Percentiles rank a stretch among this genome's conserved stretches.
Conservation (phyloP, 2,888 invertebrate genomes). For the Mimumesa dahlbomi region DNA sequence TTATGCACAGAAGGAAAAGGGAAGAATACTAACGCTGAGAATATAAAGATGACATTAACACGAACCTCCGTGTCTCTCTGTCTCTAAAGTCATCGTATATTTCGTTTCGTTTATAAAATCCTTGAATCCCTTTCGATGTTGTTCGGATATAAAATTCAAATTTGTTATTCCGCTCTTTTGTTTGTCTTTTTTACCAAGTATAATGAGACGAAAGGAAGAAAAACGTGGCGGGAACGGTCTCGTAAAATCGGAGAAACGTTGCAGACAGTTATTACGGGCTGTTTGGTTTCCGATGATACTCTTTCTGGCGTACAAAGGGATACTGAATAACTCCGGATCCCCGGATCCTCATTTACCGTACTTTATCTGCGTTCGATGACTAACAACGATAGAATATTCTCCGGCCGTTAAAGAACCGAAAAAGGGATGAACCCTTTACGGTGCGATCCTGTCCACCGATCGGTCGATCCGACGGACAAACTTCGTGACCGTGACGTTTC, state of each 20-base stretch:
- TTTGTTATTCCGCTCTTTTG: slow-evolving; percentile 11
- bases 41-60: no score
- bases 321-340: slow-evolving; percentile 25
- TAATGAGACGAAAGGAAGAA: slow-evolving; percentile 4
- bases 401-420: background rate
- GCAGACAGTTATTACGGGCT: slow-evolving; percentile 52
- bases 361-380: slow-evolving; percentile 21
- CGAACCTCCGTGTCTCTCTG: no score
- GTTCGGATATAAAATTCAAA: slow-evolving; percentile 13
- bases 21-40: no score
- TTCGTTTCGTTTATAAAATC: no score
- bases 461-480: slow-evolving; percentile 54
- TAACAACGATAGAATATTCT: slow-evolving; percentile 37
- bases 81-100: no score
- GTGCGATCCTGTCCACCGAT: slow-evolving; percentile 46
- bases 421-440: slow-evolving; percentile 32
- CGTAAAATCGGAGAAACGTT: slow-evolving; percentile 44
- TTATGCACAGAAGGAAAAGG: no score
- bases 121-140: no score
- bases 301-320: slow-evolving; percentile 24
- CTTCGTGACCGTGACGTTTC: slow-evolving; percentile 50
- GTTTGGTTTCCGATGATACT: slow-evolving; percentile 44
- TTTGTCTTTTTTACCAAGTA: background rate
- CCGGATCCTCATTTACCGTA: slow-evolving; percentile 6
- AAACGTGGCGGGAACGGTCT: slow-evolving; percentile 18